Base-by-base conservation (phyloP, 2,888 invertebrate genomes). In the Pycnomerus fuliginosus region DNA sequence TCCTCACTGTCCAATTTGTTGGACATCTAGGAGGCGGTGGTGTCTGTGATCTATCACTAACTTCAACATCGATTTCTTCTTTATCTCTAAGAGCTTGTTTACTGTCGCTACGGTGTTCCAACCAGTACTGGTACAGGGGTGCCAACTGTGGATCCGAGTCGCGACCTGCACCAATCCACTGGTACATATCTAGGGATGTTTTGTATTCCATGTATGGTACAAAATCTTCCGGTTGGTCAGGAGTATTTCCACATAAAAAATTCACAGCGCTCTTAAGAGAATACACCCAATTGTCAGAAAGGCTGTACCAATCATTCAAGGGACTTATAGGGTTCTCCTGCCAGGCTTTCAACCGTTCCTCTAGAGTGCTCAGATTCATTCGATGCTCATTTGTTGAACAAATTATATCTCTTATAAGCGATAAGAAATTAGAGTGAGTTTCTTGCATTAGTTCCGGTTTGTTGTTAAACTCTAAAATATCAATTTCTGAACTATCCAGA, bases 111-210 rank as follows among this genome's bases (percentile, higher is more conserved):
- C 78, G 70, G 28, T 85, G 80, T 16, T 84, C 78, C 52, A 91
- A 72, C 89, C 94, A 95, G 56, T 85, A 84, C 47, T 84, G 80
- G 63, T 88, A 92, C 37, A 94, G 72, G 2, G 84, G 79, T 3
- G 80, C 74, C 8, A 95, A 73, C 24, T 87, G 80, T 2, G 83
- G 78, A 69, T 94, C 94, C 2, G 90, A 86, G 68, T 96, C 95
- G 3, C 95, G 78, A 0, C 94, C 94, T 3, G 91, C 91, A 1
- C 95, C 95, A 47, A 95, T 95, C 96, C 96, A 96, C 62, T 90
- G 87, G 70, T 90, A 91, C 61, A 82, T 76, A 65, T 84, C 82
- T 48, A 83, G 70, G 46, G 80, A 78, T 1, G 80, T 74, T 68
- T 92, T 89, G 73, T 84, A 90, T 68, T 92, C 92, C 60, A 93